Base-by-base conservation (phyloP, 1,140 invertebrate genomes). In the Drosophila nigrodunni region DNA sequence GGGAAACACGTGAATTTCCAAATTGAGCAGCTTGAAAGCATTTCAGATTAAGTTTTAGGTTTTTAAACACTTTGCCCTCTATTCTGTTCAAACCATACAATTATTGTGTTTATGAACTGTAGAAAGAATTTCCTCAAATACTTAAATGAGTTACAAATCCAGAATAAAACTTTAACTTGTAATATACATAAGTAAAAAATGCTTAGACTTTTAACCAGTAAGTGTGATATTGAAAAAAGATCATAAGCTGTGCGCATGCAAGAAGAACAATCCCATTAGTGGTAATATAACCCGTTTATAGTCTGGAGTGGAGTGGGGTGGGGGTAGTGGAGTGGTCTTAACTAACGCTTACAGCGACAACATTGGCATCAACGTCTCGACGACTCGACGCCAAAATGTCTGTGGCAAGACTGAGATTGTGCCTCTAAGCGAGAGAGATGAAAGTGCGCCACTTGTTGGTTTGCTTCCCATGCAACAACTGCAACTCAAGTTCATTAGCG, bases 401-500 rank as follows among this genome's bases (percentile, higher is more conserved):
- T 75, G 59, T 18, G 52, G 37, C 34, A 58, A 71, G 59, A 30
- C 37, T 37, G 10, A 41, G 54, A 54, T 70, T 46, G 58, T 64
- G 67, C 10, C 47, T 46, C 11, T 61, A 25, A 41, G 21, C 49
- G 47, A 69, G 72, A 74, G 47, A 69, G 72, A 74, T 78, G 75
- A 78, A 75, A 74, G 72, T 78, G 72, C 55, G 65, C 65, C 52
- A 74, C 65, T 64, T 54, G 54, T 46, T 60, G 72, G 54, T 67
- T 69, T 62, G 70, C 52, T 76, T 71, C 72, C 55, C 67, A 78
- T 73, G 74, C 62, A 62, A 77, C 25, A 30, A 30, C 52, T 64
- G 58, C 76, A 65, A 49, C 72, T 75, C 47, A 65, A 58, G 66
- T 66, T 78, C 57, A 78, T 75, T 78, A 75, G 66, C 60, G 72